Evolutionary conservation across 2,888 invertebrate genomes (phyloP), one percentile per base, ranked within the genome.

Genomic region (Cephalotes varians): DNA sequence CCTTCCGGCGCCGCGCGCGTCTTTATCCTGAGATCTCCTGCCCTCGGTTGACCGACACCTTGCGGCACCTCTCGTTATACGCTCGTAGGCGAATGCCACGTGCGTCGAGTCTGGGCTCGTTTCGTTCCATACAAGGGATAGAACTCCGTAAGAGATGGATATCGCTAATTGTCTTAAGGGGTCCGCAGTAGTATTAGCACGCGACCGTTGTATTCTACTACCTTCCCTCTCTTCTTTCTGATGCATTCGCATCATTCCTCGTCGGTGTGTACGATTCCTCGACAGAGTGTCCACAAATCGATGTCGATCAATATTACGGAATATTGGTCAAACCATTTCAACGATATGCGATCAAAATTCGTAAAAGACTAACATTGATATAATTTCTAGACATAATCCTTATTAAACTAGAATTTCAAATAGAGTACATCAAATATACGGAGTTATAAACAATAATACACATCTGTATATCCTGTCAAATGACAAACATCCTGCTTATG

Each of bases 131-230:
- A 58, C 34, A 73, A 82, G 82, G 85, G 81, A 80, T 84, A 67
- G 89, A 87, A 86, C 86, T 86, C 85, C 85, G 76, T 85, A 80
- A 69, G 74, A 92, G 92, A 92, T 90, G 86, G 73, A 86, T 92
- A 92, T 91, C 92, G 80, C 83, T 91, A 92, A 92, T 91, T 89
- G 87, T 91, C 88, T 87, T 81, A 82, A 86, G 87, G 87, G 64
- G 79, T 65, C 73, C 69, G 74, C 49, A 73, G 83, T 83, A 81
- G 79, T n/a, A n/a, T n/a, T 80, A 86, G 86, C 89, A 87, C 90
- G 89, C 90, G 91, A 88, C 90, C 91, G 90, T 90, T 91, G 88
- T 84, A 81, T 86, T 87, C 87, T 72, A 64, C 81, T 80, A 60
- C 72, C 54, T 84, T 84, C 84, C 67, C 82, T 44, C 64, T 28